A percentile compares a stretch with the other conserved stretches of the same genome.
Evolutionary conservation across 2,113 vertebrate species (phyloP).

Genomic region (Pterocles gutturalis): DNA sequence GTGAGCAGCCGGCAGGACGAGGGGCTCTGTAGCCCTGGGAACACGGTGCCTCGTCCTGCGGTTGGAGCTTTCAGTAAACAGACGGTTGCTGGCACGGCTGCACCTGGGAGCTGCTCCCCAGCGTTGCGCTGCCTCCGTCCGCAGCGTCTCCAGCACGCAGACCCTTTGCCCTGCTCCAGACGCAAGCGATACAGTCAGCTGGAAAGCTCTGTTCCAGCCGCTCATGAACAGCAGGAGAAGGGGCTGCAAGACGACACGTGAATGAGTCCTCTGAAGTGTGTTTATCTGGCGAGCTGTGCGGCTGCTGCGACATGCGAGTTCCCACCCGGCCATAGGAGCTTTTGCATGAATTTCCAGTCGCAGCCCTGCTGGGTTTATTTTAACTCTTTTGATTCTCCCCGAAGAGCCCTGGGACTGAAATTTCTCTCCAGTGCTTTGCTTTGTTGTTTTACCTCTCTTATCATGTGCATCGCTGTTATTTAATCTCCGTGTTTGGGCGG

Average conservation of each 20-base stretch:
- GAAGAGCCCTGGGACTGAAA: background rate
- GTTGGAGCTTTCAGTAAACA: background rate
- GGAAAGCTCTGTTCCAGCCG: background rate
- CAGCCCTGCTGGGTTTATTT: slow-evolving; percentile 22
- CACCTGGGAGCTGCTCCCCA: background rate
- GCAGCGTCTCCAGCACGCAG: background rate
- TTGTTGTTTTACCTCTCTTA: slow-evolving; percentile 18
- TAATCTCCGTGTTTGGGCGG: background rate
- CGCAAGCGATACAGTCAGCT: background rate
- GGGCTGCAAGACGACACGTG: background rate
- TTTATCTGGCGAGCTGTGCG: slow-evolving; percentile 20
- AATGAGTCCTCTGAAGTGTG: slow-evolving; percentile 37
- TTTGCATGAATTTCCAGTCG: background rate
- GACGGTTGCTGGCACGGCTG: background rate
- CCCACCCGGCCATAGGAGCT: background rate
- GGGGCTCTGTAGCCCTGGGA: slow-evolving; percentile 45
- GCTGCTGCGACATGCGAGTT: slow-evolving; percentile 34
- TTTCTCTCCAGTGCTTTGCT: background rate
- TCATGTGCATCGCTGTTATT: background rate
- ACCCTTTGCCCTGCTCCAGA: background rate
- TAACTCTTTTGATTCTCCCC: slow-evolving; percentile 33
- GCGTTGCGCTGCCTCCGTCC: fast-evolving
- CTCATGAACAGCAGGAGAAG: slow-evolving; percentile 22
- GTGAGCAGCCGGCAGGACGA: background rate
- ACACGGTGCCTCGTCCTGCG: background rate